Evolutionary conservation across 1,140 invertebrate species (phyloP).

Genomic region (Caenorhabditis briggsae): DNA sequence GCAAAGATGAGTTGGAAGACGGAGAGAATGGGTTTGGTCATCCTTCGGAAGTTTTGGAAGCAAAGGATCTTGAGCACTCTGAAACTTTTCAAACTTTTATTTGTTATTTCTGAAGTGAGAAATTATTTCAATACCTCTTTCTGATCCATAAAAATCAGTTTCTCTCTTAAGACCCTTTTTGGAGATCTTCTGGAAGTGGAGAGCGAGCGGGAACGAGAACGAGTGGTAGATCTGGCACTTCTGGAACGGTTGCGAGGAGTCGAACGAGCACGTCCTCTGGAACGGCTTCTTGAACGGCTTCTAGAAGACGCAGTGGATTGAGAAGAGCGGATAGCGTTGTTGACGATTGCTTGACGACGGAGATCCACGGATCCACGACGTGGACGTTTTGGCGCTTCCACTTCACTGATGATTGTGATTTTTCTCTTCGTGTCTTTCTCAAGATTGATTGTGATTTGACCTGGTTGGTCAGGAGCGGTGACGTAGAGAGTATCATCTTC

Average conservation of each 20-base stretch:
- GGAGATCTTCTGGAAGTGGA: no score
- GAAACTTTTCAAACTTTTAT: not conserved
- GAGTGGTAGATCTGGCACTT: not conserved
- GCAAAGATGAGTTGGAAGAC: constrained; percentile 4
- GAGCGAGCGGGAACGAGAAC: not conserved
- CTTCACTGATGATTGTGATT: constrained; percentile 46
- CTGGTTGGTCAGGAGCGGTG: not conserved
- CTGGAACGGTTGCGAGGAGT: not conserved
- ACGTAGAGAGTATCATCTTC: constrained; percentile 6
- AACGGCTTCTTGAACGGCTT: not conserved
- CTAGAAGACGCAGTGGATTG: not conserved
- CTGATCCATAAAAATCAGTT: no score
- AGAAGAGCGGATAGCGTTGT: not conserved
- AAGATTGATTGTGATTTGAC: constrained; percentile 25
- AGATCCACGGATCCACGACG: constrained; percentile 20
- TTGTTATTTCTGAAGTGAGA: no score
- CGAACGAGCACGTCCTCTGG: not conserved
- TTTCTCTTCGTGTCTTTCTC: constrained; percentile 34
- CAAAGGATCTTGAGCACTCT: not conserved
- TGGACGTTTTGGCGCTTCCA: constrained; percentile 1
- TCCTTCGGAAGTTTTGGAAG: not conserved
- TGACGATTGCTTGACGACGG: constrained; percentile 30
- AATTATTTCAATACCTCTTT: no score
- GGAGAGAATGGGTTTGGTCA: not conserved
- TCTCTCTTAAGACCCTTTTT: no score